Conservation (phyloP, 2,113 vertebrate genomes). For the Engystomops pustulosus region DNA sequence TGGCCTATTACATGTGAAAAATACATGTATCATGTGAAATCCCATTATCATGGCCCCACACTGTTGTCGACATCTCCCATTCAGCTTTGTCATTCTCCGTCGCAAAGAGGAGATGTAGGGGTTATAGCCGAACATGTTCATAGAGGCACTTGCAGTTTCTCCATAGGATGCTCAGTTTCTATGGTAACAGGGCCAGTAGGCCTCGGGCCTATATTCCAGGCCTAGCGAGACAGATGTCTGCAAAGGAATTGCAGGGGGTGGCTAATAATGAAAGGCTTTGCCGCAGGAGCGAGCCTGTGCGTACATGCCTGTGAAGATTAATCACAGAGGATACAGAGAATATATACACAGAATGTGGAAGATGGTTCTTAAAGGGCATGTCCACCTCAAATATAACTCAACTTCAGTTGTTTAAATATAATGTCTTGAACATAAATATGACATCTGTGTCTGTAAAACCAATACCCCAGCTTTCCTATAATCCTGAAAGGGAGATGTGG, state of each 20-base stretch:
- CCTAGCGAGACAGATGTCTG: conserved; percentile 46
- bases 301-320: conserved; percentile 11
- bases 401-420: neutral
- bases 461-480: too few species aligned
- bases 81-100: neutral
- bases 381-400: neutral
- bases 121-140: neutral
- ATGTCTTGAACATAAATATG: too few species aligned
- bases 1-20: too few species aligned
- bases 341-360: neutral
- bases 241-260: conserved; percentile 26
- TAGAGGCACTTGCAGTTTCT: conserved; percentile 12
- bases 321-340: neutral
- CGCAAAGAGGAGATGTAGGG: neutral
- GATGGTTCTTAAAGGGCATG: neutral
- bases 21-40: neutral
- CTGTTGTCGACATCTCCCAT: neutral
- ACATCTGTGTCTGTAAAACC: too few species aligned
- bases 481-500: too few species aligned
- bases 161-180: conserved; percentile 39
- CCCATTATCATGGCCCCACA: too few species aligned
- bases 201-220: conserved; percentile 46
- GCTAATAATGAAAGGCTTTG: conserved; percentile 11
- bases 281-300: conserved; percentile 6
- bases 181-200: conserved; percentile 44